A percentile compares a stretch with the other conserved stretches of the same genome.
Evolutionary conservation across 2,797 vertebrate genomes (phyloP).

Genomic region (Hippocampus kuda): DNA sequence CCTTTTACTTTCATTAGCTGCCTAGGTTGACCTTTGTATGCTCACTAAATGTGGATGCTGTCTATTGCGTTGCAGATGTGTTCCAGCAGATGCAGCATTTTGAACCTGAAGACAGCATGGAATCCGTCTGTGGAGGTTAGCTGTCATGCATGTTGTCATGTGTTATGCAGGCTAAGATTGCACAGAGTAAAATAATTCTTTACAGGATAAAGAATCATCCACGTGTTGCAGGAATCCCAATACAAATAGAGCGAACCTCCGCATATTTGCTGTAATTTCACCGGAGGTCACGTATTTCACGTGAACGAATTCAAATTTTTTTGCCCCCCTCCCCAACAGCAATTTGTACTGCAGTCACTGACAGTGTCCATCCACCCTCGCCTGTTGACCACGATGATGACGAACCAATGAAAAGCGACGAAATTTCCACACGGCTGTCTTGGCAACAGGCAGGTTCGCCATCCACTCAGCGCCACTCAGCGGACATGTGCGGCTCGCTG

Average conservation of each 20-base stretch:
- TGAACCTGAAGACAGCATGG: constrained; percentile 69
- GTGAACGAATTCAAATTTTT: background rate
- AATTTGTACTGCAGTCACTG: background rate
- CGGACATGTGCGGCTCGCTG: constrained; percentile 84
- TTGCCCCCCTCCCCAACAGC: background rate
- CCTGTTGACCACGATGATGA: background rate
- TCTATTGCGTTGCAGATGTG: constrained; percentile 21
- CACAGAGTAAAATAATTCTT: background rate
- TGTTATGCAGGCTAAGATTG: background rate
- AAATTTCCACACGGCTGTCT: background rate
- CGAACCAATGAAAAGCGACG: background rate
- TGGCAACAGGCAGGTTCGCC: background rate
- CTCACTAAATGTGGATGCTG: background rate
- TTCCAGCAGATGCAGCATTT: constrained; percentile 51
- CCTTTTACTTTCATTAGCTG: background rate
- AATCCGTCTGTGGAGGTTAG: background rate
- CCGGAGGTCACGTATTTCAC: background rate
- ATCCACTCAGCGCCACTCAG: background rate
- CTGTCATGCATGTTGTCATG: background rate
- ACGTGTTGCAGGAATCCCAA: too few relatives aligned
- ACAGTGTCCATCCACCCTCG: background rate
- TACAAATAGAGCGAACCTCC: too few relatives aligned
- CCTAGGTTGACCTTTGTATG: background rate
- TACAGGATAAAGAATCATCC: too few relatives aligned
- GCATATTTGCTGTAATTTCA: too few relatives aligned